A percentile compares a stretch with the other conserved stretches of the same genome.
phyloP scores from a whole-genome alignment of 2,797 vertebrate genomes.

The Sylvia borin region DNA sequence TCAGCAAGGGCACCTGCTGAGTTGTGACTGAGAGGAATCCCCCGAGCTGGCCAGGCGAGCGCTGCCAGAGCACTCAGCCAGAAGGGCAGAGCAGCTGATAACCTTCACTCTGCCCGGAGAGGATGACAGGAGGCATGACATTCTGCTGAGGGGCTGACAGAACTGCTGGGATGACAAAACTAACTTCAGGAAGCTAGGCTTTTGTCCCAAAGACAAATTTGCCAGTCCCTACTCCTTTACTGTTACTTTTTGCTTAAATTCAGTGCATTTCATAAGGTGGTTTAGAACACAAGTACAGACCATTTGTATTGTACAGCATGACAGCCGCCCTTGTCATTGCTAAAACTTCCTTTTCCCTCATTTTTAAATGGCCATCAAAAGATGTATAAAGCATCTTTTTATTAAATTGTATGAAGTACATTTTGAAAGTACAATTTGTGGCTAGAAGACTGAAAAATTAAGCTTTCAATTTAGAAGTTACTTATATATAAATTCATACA shows the following conservation, averaged over 20 bases:
- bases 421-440: neutral
- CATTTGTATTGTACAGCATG: neutral
- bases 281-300: neutral
- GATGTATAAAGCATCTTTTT: neutral
- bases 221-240: neutral
- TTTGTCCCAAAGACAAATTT: neutral
- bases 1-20: neutral
- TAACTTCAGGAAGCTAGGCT: neutral
- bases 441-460: neutral
- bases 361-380: neutral
- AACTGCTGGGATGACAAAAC: neutral
- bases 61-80: neutral
- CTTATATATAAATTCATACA: neutral
- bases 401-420: neutral
- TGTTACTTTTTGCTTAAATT: neutral
- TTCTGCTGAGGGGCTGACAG: neutral
- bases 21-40: neutral
- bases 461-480: neutral
- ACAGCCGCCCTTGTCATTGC: rapidly evolving
- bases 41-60: rapidly evolving
- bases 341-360: neutral
- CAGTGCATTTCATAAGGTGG: neutral
- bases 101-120: neutral
- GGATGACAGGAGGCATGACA: neutral
- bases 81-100: neutral